Evolutionary conservation across 2,888 invertebrate genomes (phyloP), one percentile per base, ranked within the genome.

Genomic region (Cynaeus angustus): DNA sequence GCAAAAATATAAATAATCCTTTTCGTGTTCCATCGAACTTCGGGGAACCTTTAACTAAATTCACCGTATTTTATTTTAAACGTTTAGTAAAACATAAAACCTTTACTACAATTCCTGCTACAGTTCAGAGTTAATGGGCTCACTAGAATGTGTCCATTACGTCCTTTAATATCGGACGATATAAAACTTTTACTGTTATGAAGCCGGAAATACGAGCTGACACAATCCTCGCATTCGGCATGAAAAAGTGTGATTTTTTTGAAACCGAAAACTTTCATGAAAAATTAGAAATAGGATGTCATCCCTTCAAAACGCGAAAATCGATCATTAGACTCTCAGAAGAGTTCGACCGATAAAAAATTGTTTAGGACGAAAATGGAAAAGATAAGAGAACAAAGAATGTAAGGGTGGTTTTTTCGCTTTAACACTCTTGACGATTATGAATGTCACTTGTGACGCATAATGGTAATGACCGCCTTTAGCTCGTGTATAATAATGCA

Each of bases 121-220:
- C 56, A 55, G 26, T 38, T n/a, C 41, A 55, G 38, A 55, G 21
- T 41, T 56, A 56, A 56, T 56, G 56, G 41, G 10, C 21, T 10
- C 28, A 12, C 55, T 26, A 16, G 56, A 56, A 41, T 26, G 43
- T 26, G 56, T 56, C 56, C 56, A 56, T 56, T 56, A 56, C 12
- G 26, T 56, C 41, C 26, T 43, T 56, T 56, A 56, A 56, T 56
- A 43, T 10, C 56, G 41, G 56, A 16, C 41, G 41, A 41, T 21
- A 56, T 43, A 56, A 14, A 56, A 56, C 14, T 9, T 56, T 56
- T 56, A 43, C 41, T 56, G 41, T 43, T 41, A 56, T 56, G 43
- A 56, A 41, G 56, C 56, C 41, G 56, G 56, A 56, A 56, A 56
- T 56, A 6, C 21, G 46, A 55, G 37, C 21, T 7, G 28, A 28